Evolutionary conservation across 2,113 vertebrate genomes (phyloP).

Genomic region (Brienomyrus longianalis): DNA sequence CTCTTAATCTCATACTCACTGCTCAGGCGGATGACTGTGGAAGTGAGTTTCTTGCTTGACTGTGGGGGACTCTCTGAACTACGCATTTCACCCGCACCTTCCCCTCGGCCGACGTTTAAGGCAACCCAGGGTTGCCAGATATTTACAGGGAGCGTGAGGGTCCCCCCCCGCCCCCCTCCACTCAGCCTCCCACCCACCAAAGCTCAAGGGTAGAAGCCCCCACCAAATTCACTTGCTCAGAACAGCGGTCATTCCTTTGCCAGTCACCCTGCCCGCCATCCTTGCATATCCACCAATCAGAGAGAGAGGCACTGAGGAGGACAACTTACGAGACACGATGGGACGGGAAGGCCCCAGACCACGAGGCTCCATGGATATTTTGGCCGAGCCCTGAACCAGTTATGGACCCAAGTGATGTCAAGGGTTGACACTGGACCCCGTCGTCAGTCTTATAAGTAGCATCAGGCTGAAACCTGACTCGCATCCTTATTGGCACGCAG

Average conservation of each 20-base stretch:
- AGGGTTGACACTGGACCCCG: conserved; percentile 42
- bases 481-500: conserved; percentile 41
- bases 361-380: conserved; percentile 58
- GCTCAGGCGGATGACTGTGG: conserved; percentile 54
- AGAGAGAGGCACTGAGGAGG: conserved; percentile 33
- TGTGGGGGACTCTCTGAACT: conserved; percentile 48
- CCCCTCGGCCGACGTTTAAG: background rate
- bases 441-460: conserved; percentile 51
- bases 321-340: conserved; percentile 27
- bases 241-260: background rate
- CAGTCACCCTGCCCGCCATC: background rate
- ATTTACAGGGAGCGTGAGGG: conserved; percentile 17
- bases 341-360: conserved; percentile 41
- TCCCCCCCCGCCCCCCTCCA: background rate
- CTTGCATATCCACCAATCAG: conserved; percentile 35
- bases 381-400: conserved; percentile 50
- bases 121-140: conserved; percentile 4
- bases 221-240: background rate
- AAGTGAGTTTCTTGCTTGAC: conserved; percentile 52
- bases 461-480: conserved; percentile 50
- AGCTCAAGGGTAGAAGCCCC: background rate
- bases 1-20: conserved; percentile 48
- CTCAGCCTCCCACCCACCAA: background rate
- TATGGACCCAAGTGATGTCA: conserved; percentile 39
- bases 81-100: conserved; percentile 38